Evolutionary conservation across 1,140 invertebrate species (phyloP).

Genomic region (Philotrypesis tridentata): DNA sequence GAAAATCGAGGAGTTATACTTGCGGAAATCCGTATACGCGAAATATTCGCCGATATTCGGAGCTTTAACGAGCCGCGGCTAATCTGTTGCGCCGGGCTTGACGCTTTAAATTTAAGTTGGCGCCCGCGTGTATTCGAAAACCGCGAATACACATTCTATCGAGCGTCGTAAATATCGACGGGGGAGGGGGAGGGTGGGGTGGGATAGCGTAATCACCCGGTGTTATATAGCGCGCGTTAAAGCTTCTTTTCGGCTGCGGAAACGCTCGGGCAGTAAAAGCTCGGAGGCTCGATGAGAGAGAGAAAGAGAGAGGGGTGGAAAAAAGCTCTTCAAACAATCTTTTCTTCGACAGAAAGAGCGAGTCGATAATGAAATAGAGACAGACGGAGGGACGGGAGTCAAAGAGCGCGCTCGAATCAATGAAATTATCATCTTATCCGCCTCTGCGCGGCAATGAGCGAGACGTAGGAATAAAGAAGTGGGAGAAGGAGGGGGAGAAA

Average conservation of each 20-base stretch:
- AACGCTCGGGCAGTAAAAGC: not conserved
- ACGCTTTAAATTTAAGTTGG: too few relatives aligned
- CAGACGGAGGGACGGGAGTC: not conserved
- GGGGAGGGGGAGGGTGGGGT: too few relatives aligned
- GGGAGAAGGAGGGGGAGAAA: not conserved
- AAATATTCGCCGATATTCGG: not conserved
- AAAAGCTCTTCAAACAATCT: constrained; percentile 30
- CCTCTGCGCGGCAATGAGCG: not conserved
- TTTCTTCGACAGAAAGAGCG: not conserved
- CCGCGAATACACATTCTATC: too few relatives aligned
- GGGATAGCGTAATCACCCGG: not conserved
- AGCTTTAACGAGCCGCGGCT: not conserved
- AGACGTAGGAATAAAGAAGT: not conserved
- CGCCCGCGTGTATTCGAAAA: too few relatives aligned
- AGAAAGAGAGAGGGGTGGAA: not conserved
- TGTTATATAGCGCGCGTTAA: not conserved
- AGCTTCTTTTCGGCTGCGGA: not conserved
- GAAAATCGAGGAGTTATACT: not conserved
- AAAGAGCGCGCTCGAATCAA: constrained; percentile 1
- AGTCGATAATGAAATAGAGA: constrained; percentile 24
- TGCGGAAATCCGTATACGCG: not conserved
- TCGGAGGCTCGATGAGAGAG: too few relatives aligned
- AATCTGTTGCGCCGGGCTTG: not conserved
- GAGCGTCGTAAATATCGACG: too few relatives aligned
- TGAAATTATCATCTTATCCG: constrained; percentile 20